phyloP scores from a whole-genome alignment of 2,888 invertebrate genomes.

The Eupeodes luniger region DNA sequence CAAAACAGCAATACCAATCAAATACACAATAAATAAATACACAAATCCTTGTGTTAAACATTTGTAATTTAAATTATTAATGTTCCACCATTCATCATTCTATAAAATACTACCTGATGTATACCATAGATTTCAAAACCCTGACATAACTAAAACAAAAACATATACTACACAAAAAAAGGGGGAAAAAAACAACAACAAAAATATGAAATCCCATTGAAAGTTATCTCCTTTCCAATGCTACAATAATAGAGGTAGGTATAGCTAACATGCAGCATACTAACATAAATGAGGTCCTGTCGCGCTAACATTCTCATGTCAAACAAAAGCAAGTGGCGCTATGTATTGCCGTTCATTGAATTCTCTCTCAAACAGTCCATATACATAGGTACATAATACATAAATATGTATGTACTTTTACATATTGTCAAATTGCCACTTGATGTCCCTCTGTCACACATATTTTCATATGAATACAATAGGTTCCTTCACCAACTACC shows the following conservation, averaged over 20 bases:
- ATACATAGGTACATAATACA: background rate
- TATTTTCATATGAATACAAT: slow-evolving; percentile 30
- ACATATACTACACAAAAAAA: background rate
- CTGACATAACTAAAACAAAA: background rate
- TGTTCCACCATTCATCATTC: slow-evolving; percentile 22
- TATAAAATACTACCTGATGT: background rate
- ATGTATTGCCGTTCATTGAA: slow-evolving; percentile 38
- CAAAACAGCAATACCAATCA: slow-evolving; percentile 14
- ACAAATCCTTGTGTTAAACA: slow-evolving; percentile 19
- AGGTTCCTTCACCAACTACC: background rate
- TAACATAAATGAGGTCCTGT: slow-evolving; percentile 24
- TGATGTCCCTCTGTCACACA: slow-evolving; percentile 54
- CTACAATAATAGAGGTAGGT: too few species aligned
- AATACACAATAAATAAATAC: background rate
- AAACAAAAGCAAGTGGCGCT: slow-evolving; percentile 42
- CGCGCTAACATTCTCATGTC: slow-evolving; percentile 26
- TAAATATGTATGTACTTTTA: too few species aligned
- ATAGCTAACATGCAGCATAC: background rate
- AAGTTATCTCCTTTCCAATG: background rate
- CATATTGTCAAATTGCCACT: slow-evolving; percentile 68
- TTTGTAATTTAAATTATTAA: slow-evolving; percentile 25
- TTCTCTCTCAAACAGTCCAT: slow-evolving; percentile 44
- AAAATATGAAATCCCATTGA: slow-evolving; percentile 2
- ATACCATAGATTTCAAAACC: background rate
- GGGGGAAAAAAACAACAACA: background rate